Percentiles rank a stretch among this genome's conserved stretches.
These are phyloP conservation scores for Pogonomyrmex californicus DNA, from an alignment of 1,140 invertebrate species.

Conservation along the genomic window DNA sequence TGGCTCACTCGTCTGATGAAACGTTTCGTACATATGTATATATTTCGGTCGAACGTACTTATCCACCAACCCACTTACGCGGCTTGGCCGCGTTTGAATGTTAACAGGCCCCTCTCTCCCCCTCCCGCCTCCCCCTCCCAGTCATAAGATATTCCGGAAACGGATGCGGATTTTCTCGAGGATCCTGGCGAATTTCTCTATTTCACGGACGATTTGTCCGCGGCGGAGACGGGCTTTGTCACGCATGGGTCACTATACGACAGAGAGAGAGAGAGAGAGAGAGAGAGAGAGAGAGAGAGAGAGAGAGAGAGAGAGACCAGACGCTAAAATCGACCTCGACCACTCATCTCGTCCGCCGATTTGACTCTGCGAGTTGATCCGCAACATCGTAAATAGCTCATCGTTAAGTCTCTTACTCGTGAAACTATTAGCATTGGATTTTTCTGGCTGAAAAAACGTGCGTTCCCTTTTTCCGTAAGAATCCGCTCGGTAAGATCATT, in stretches of 20 bases:
- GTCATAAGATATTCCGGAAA: constrained; percentile 73
- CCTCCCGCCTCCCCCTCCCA: too few species aligned
- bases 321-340: constrained; percentile 65
- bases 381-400: constrained; percentile 60
- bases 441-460: constrained; percentile 26
- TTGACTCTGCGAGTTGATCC: constrained; percentile 58
- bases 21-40: constrained; percentile 46
- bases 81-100: constrained; percentile 38
- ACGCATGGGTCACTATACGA: constrained; percentile 56
- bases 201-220: constrained; percentile 77
- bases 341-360: constrained; percentile 19
- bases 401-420: constrained; percentile 65
- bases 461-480: constrained; percentile 5
- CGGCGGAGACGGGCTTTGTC: constrained; percentile 43
- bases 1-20: constrained; percentile 1
- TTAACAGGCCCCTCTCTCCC: constrained; percentile 43
- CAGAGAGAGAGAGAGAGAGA: too few species aligned
- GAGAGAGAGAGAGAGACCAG: background rate
- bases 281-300: background rate
- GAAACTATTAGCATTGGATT: constrained; percentile 44
- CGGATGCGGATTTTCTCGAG: constrained; percentile 75
- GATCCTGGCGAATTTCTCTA: constrained; percentile 72
- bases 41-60: constrained; percentile 42
- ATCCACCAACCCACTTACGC: background rate
- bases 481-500: constrained; percentile 19